Base-by-base conservation (phyloP, 2,113 vertebrate species). In the Lynx canadensis region DNA sequence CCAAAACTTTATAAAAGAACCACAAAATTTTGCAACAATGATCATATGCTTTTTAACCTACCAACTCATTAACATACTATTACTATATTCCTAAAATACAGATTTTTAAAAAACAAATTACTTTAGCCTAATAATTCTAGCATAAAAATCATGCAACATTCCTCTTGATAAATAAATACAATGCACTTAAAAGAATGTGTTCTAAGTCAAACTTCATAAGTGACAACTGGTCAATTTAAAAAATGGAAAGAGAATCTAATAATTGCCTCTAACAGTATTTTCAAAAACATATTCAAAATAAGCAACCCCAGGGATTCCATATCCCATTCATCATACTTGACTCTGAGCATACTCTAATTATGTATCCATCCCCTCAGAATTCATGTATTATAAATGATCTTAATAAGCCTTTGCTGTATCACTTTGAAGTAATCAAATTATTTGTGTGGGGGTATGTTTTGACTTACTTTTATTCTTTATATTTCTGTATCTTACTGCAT, bases 271-370 rank as follows among this genome's bases (percentile, higher is more conserved):
- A 93, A 69, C 4, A 92, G 74, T 48, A 94, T 78, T 96, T 87
- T 95, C 31, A 79, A 94, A 88, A 89, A 94, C 36, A 60, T 95
- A 29, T 57, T 95, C 71, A 66, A 80, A 91, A 93, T 79, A 96
- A 90, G 55, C 74, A 91, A 48, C 29, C 38, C n/a, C 7, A 82
- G 29, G 29, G 48, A 81, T n/a, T 87, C 33, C 15, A 88, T 36
- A 65, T 92, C 31, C 31, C 38, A 73, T 33, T 89, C 81, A 93
- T 81, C 52, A 91, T 13, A 91, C 9, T 14, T 74, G 18, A 94
- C 84, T 84, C 76, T 29, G 29, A 87, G 60, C 15, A 91, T 4
- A 81, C n/a, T 60, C 83, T 85, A 89, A 91, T 84, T 91, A 60
- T 3, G 1, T 52, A 66, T 14, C n/a, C 25, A 79, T 88, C 38